Evolutionary conservation across 2,797 vertebrate species (phyloP).

Genomic region (Catharus ustulatus): DNA sequence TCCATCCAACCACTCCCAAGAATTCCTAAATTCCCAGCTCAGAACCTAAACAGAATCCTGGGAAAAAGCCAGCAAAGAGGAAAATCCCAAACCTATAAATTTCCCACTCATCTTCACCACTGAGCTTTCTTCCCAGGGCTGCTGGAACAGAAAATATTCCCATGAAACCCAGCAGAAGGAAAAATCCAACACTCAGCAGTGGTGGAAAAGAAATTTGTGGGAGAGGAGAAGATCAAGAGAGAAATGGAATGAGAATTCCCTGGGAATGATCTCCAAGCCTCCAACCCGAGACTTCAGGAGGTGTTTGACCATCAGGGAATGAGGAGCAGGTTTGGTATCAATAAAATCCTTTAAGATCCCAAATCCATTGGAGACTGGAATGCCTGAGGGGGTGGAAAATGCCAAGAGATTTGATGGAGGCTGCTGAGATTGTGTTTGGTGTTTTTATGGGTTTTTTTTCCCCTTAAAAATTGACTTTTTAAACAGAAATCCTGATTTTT

Average conservation of each 20-base stretch:
- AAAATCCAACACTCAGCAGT: not conserved
- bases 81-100: not conserved
- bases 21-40: not conserved
- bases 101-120: not conserved
- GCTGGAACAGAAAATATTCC: not conserved
- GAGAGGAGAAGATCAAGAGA: not conserved
- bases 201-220: not conserved
- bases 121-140: not conserved
- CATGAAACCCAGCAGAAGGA: not conserved
- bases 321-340: not conserved
- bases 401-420: not conserved
- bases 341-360: not conserved
- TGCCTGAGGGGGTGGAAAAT: not conserved
- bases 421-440: not conserved
- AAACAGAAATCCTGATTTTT: not conserved
- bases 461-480: not conserved
- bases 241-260: not conserved
- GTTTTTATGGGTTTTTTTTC: not conserved
- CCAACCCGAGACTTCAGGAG: not conserved
- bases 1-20: accelerated
- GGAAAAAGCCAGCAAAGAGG: not conserved
- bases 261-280: not conserved
- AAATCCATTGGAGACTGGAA: not conserved
- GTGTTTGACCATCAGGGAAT: not conserved
- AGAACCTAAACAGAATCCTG: not conserved